Conservation (phyloP, 2,888 invertebrate species). For the Stenodema calcarata region DNA sequence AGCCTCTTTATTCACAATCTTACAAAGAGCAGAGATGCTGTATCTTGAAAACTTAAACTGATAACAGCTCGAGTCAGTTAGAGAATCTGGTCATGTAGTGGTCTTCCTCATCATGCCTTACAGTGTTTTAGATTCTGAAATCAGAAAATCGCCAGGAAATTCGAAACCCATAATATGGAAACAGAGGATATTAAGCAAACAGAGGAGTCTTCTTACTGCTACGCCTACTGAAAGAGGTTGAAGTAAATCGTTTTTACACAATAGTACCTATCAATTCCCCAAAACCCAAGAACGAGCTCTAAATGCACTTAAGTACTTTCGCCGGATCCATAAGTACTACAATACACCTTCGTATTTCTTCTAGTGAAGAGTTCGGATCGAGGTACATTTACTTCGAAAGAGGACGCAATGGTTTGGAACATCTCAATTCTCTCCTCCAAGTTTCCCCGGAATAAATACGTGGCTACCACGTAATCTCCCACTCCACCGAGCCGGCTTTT, state of each 20-base stretch:
- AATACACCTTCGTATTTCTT: not conserved
- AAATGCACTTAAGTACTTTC: not conserved
- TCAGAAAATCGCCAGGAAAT: too few relatives aligned
- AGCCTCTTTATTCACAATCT: too few relatives aligned
- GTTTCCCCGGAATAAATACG: slow-evolving; percentile 25
- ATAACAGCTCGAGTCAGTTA: too few relatives aligned
- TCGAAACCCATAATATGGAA: not conserved
- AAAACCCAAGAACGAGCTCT: not conserved
- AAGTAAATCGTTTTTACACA: not conserved
- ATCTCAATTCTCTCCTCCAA: not conserved
- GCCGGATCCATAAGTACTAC: not conserved
- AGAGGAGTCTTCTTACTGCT: not conserved
- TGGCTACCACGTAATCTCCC: not conserved
- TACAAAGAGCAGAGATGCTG: too few relatives aligned
- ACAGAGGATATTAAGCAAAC: not conserved
- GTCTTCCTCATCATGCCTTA: too few relatives aligned
- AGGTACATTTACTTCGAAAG: not conserved
- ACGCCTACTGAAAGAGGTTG: not conserved
- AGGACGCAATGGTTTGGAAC: not conserved
- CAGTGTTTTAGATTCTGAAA: too few relatives aligned
- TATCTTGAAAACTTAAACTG: too few relatives aligned
- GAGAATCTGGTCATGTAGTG: too few relatives aligned
- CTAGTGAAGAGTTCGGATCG: not conserved
- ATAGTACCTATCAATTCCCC: not conserved
- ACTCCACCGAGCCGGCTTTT: not conserved